phyloP scores from a whole-genome alignment of 2,888 invertebrate species.

The Colostygia pectinataria region DNA sequence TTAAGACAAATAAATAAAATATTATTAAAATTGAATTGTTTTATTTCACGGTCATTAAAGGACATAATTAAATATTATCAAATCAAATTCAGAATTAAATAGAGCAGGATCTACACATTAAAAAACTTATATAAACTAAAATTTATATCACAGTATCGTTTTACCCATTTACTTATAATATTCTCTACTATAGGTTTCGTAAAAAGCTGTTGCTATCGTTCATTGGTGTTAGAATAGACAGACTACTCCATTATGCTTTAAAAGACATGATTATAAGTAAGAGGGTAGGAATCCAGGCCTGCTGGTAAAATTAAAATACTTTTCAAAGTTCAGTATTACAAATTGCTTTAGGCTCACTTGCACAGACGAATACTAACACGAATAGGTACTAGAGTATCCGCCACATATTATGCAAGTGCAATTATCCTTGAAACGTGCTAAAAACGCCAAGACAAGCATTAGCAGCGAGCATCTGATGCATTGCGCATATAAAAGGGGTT shows the following conservation, averaged over 20 bases:
- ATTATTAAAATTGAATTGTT: slow-evolving; percentile 14
- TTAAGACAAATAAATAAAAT: slow-evolving; percentile 13
- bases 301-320: slow-evolving; percentile 25
- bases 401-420: background rate
- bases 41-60: slow-evolving; percentile 13
- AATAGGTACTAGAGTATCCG: background rate
- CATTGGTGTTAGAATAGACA: too few species aligned
- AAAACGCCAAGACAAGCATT: too few species aligned
- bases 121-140: slow-evolving; percentile 26
- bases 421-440: too few species aligned
- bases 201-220: too few species aligned
- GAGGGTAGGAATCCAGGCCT: slow-evolving; percentile 26
- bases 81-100: slow-evolving; percentile 5
- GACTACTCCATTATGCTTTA: too few species aligned
- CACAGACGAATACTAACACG: too few species aligned
- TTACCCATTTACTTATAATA: too few species aligned
- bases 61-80: slow-evolving; percentile 20
- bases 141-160: slow-evolving; percentile 56
- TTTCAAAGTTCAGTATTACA: slow-evolving; percentile 9
- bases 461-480: too few species aligned
- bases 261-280: too few species aligned
- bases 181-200: too few species aligned
- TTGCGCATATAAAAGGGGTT: too few species aligned
- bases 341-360: background rate
- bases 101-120: slow-evolving; percentile 8